Conservation (phyloP, 1,140 invertebrate genomes). For the Palaemon carinicauda region DNA sequence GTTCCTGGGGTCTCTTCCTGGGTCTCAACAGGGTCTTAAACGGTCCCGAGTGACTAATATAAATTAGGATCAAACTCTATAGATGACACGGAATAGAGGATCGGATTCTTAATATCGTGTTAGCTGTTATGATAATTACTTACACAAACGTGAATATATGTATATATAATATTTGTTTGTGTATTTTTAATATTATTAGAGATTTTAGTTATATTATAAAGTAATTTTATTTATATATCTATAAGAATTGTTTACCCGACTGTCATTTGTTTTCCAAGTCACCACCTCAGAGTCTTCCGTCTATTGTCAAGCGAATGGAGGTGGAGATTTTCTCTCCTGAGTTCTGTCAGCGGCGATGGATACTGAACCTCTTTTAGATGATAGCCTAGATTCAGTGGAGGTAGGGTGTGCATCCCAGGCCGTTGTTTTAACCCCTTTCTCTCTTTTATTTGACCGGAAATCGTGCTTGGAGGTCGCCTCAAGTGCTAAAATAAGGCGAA, state of each 20-base stretch:
- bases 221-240: too few relatives aligned
- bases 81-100: not conserved
- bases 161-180: too few relatives aligned
- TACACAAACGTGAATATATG: too few relatives aligned
- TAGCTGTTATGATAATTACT: too few relatives aligned
- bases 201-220: too few relatives aligned
- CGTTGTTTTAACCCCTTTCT: not conserved
- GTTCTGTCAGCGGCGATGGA: conserved; percentile 53
- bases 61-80: too few relatives aligned
- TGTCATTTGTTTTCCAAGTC: not conserved
- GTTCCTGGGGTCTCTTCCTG: too few relatives aligned
- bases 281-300: not conserved
- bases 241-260: too few relatives aligned
- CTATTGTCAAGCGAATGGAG: conserved; percentile 42
- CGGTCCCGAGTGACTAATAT: too few relatives aligned
- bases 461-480: not conserved
- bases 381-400: conserved; percentile 53
- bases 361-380: conserved; percentile 51
- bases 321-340: conserved; percentile 21
- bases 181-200: too few relatives aligned
- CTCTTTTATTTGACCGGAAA: not conserved
- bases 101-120: too few relatives aligned
- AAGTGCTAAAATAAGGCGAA: not conserved
- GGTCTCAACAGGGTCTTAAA: too few relatives aligned
- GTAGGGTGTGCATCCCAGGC: not conserved